Evolutionary conservation across 2,113 vertebrate genomes (phyloP).

Genomic region (Nesogale talazaci): DNA sequence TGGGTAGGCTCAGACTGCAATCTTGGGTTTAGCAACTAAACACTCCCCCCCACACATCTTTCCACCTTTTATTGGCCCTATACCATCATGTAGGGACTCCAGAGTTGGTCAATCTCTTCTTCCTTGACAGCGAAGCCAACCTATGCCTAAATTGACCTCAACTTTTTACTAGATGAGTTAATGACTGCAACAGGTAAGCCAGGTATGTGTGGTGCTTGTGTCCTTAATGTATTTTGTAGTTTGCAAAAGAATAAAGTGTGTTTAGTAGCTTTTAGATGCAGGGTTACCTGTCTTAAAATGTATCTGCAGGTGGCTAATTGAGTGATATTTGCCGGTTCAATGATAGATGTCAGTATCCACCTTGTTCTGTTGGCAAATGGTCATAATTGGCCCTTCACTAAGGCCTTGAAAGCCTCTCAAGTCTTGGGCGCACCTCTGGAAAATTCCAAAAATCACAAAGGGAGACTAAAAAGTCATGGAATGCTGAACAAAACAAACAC

Average conservation of each 20-base stretch:
- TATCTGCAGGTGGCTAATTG: constrained; percentile 51
- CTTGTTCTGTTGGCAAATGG: background rate
- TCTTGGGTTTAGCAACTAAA: background rate
- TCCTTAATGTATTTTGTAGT: background rate
- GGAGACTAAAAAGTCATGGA: background rate
- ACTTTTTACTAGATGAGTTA: background rate
- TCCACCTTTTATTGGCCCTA: background rate
- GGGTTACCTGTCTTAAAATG: background rate
- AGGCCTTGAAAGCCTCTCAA: constrained; percentile 11
- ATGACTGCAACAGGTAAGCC: background rate
- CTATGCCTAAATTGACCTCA: background rate
- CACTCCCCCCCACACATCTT: too few species aligned
- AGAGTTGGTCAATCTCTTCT: background rate
- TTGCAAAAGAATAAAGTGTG: background rate
- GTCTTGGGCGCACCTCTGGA: background rate
- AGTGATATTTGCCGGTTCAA: constrained; percentile 46
- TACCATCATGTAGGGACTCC: background rate
- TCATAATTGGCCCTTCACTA: constrained; percentile 23
- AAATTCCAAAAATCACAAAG: background rate
- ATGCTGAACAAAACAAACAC: background rate
- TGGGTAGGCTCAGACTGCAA: background rate
- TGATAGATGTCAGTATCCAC: constrained; percentile 35
- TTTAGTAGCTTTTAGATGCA: constrained; percentile 6
- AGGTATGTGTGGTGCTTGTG: background rate
- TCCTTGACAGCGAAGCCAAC: background rate